A percentile compares a stretch with the other conserved stretches of the same genome.
Evolutionary conservation across 23 tunicate species (phyloP).

Genomic region (Trididemnum nubilum): DNA sequence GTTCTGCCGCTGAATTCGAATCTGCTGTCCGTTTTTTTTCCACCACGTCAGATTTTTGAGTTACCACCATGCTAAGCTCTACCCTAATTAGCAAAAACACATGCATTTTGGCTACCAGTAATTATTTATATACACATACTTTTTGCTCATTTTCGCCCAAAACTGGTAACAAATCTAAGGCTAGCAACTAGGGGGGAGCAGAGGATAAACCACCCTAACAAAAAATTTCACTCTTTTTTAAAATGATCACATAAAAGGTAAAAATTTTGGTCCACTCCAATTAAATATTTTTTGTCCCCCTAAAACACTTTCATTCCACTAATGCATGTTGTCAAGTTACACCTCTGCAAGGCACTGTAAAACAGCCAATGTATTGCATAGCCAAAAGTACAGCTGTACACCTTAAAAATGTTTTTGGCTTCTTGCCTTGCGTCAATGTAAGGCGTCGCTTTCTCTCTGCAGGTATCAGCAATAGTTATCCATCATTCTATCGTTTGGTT

Average conservation of each 20-base stretch:
- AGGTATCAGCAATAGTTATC: slow-evolving; percentile 30
- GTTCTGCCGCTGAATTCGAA: not conserved
- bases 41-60: no score
- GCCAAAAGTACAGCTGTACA: not conserved
- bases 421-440: slow-evolving; percentile 10
- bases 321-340: no score
- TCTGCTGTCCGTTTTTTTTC: not conserved
- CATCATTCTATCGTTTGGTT: slow-evolving; percentile 21
- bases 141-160: not conserved
- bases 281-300: not conserved
- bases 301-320: not conserved
- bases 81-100: no score
- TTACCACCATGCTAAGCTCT: no score
- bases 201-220: not conserved
- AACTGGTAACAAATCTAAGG: not conserved
- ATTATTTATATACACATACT: not conserved
- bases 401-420: not conserved
- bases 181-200: not conserved
- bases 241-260: not conserved
- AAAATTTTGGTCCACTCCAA: no score
- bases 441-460: slow-evolving; percentile 7
- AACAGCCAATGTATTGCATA: not conserved
- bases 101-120: not conserved
- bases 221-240: not conserved
- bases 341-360: not conserved